phyloP scores from a whole-genome alignment of 1,140 invertebrate species.

The Drosophila equinoxialis region DNA sequence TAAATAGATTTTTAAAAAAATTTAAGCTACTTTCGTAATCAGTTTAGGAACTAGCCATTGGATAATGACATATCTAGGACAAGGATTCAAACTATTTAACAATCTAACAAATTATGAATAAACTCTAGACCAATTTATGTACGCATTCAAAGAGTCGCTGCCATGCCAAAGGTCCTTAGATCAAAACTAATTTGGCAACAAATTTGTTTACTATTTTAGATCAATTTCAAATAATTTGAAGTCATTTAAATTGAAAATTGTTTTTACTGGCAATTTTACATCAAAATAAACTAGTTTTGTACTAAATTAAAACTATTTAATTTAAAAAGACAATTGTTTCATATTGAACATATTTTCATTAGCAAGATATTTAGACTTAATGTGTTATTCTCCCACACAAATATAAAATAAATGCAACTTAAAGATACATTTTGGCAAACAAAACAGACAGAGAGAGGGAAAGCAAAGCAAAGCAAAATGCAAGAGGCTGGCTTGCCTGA shows the following conservation, averaged over 20 bases:
- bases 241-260: background rate
- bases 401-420: constrained; percentile 30
- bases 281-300: background rate
- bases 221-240: background rate
- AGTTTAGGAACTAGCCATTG: too few species aligned
- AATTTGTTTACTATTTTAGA: too few species aligned
- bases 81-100: too few species aligned
- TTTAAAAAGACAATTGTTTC: background rate
- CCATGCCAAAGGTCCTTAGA: too few species aligned
- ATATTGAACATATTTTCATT: background rate
- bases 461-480: too few species aligned
- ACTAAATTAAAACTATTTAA: background rate
- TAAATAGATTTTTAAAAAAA: too few species aligned
- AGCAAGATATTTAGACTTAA: background rate
- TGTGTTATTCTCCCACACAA: background rate
- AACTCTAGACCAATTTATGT: too few species aligned
- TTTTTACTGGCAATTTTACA: background rate
- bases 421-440: constrained; percentile 33
- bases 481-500: background rate
- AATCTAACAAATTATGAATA: too few species aligned
- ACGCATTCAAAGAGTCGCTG: too few species aligned
- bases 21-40: too few species aligned
- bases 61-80: too few species aligned
- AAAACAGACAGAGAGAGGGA: background rate
- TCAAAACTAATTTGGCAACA: too few species aligned